A percentile compares a stretch with the other conserved stretches of the same genome.
Evolutionary conservation across 2,113 vertebrate genomes (phyloP).

Genomic region (Anhinga anhinga): DNA sequence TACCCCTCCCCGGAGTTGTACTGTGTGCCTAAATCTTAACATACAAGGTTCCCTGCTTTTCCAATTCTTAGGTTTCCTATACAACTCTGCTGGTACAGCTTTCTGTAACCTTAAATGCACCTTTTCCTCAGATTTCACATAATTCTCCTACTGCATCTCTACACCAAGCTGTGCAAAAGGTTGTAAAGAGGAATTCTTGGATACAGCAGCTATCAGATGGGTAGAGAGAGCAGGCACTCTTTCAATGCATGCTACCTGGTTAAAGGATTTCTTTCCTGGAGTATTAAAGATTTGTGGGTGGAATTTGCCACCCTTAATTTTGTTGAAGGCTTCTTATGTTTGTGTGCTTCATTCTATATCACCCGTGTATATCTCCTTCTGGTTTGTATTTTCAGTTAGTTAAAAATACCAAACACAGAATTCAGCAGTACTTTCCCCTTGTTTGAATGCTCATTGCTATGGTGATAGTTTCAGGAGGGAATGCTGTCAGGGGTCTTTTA

Average conservation of each 20-base stretch:
- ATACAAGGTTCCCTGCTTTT: neutral
- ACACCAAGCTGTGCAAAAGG: neutral
- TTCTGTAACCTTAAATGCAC: neutral
- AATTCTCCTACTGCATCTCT: neutral
- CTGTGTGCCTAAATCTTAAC: neutral
- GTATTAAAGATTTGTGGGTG: neutral
- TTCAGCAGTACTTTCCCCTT: neutral
- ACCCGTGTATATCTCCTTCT: neutral
- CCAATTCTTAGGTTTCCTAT: neutral
- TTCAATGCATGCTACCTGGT: neutral
- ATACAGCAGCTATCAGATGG: neutral
- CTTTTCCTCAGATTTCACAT: neutral
- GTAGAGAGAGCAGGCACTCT: neutral
- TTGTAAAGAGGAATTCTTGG: neutral
- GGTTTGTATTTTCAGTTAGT: constrained; percentile 43
- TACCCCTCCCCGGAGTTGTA: neutral
- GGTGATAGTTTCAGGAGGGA: constrained; percentile 39
- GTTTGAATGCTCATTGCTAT: constrained; percentile 36
- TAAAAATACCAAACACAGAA: constrained; percentile 6
- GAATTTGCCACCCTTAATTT: constrained; percentile 29
- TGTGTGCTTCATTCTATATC: neutral
- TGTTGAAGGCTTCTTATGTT: neutral
- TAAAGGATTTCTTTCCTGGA: neutral
- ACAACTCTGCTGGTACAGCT: neutral
- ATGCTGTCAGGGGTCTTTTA: constrained; percentile 6